Base-by-base conservation (phyloP, 2,797 vertebrate genomes). In the Coccyzus lansbergi region DNA sequence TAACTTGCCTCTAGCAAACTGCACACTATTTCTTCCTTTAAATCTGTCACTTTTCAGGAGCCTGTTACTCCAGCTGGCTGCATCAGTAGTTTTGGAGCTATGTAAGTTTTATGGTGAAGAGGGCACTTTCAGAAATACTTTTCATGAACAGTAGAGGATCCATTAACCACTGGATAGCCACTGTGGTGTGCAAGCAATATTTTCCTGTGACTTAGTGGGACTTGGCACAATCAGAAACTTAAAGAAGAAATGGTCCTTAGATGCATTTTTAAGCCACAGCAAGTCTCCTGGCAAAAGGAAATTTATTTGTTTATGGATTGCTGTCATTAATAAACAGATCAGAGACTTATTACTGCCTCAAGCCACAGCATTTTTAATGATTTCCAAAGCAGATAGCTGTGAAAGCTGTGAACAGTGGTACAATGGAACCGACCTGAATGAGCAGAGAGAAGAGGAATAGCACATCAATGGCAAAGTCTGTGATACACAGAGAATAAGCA, bases 41-140 rank as follows among this genome's bases (percentile, higher is more conserved):
- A 95, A 97, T 96, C 96, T 97, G 97, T 97, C 97, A 97, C 91
- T 97, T 97, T 93, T 97, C 67, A 22, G 94, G 87, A 97, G 94
- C 79, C 88, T 74, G 44, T 69, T 91, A 94, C 96, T 97, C 86
- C n/a, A 60, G 92, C 94, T 97, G 96, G 94, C 92, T 96, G 96
- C 89, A 69, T 93, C 22, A 26, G 92, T 94, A 92, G 77, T 96
- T 97, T 96, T 96, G 96, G 96, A 97, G 84, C 90, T 85, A 3
- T 60, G 83, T 81, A 64, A 78, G 91, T 96, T 97, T 96, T 95
- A 90, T 68, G 81, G 96, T 75, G 93, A 94, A 81, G 75, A 94
- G 88, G 88, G 82, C 64, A 76, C 90, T 94, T 83, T 29, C 0
- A 92, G 68, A 68, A 83, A 68, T 72, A 65, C 86, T 96, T 95